These are phyloP conservation scores for Cariama cristata DNA, from an alignment of 2,113 vertebrate genomes.

Conservation along the genomic window DNA sequence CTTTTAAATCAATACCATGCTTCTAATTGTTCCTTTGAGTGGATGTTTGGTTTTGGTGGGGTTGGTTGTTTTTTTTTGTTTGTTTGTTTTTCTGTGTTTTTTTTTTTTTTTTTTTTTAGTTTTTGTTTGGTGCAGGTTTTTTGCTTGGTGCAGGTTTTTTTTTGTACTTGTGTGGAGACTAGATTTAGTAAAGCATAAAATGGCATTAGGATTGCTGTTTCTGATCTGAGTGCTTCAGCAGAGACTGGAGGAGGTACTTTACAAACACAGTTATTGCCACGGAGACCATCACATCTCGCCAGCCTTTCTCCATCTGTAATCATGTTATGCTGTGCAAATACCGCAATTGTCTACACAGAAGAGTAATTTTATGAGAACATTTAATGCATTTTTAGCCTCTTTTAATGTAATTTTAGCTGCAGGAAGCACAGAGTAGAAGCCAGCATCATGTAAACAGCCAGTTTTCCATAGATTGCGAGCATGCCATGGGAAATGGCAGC, in stretches of 20 bases:
- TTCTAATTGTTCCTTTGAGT: not conserved
- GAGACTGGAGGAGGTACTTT: not conserved
- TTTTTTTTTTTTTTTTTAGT: not conserved
- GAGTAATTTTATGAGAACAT: not conserved
- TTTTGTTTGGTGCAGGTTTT: not conserved
- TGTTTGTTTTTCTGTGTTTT: too few species aligned
- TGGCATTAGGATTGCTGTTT: not conserved
- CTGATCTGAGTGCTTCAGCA: not conserved
- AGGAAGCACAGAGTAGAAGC: not conserved
- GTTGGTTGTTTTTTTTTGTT: too few species aligned
- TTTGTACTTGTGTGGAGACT: not conserved
- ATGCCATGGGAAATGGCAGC: not conserved
- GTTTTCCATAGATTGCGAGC: not conserved
- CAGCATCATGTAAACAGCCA: not conserved
- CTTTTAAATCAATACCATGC: not conserved
- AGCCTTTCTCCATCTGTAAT: not conserved
- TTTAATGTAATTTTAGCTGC: constrained; percentile 17
- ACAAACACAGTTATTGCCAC: not conserved
- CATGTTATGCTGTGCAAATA: not conserved
- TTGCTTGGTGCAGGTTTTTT: not conserved
- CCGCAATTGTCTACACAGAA: not conserved
- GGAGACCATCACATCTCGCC: not conserved
- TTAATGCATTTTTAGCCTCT: constrained; percentile 12
- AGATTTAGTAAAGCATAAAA: not conserved
- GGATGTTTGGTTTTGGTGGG: too few species aligned